A percentile compares a stretch with the other conserved stretches of the same genome.
phyloP scores from a whole-genome alignment of 1,140 invertebrate species.

The Nymphalis io region DNA sequence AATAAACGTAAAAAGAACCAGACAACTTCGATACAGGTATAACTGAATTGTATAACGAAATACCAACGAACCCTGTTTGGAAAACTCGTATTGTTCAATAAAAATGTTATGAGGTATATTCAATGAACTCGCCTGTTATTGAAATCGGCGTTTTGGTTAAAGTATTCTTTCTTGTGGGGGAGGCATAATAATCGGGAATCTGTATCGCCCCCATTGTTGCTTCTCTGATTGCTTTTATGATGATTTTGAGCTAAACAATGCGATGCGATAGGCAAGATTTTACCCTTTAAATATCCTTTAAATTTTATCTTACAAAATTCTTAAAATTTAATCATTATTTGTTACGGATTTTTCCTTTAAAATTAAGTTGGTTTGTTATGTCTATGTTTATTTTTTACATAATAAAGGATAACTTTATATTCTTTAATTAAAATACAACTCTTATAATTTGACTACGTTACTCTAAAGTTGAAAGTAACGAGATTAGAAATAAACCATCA shows the following conservation, averaged over 20 bases:
- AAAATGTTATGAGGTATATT: conserved; percentile 78
- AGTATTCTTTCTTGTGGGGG: conserved; percentile 62
- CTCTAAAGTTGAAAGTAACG: not conserved
- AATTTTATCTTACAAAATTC: not conserved
- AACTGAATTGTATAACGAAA: conserved; percentile 52
- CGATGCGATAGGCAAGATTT: conserved; percentile 17
- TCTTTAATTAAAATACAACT: no score
- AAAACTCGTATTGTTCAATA: conserved; percentile 74
- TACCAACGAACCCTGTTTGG: conserved; percentile 56
- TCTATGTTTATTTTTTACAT: not conserved
- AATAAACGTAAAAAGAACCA: not conserved
- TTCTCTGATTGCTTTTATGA: conserved; percentile 60
- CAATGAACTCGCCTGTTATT: conserved; percentile 74
- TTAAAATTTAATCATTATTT: conserved; percentile 6
- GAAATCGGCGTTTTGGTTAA: conserved; percentile 68
- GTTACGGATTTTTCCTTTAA: not conserved
- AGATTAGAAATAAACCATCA: conserved; percentile 1
- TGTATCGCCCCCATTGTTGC: conserved; percentile 60
- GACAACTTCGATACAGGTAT: not conserved
- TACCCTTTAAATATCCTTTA: conserved; percentile 14
- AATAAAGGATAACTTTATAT: no score
- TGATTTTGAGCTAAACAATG: conserved; percentile 43
- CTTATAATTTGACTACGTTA: not conserved
- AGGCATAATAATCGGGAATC: conserved; percentile 58
- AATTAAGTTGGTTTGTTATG: not conserved